Evolutionary conservation across 2,888 invertebrate species (phyloP), one percentile per base, ranked within the genome.

Genomic region (Argyresthia albistria): DNA sequence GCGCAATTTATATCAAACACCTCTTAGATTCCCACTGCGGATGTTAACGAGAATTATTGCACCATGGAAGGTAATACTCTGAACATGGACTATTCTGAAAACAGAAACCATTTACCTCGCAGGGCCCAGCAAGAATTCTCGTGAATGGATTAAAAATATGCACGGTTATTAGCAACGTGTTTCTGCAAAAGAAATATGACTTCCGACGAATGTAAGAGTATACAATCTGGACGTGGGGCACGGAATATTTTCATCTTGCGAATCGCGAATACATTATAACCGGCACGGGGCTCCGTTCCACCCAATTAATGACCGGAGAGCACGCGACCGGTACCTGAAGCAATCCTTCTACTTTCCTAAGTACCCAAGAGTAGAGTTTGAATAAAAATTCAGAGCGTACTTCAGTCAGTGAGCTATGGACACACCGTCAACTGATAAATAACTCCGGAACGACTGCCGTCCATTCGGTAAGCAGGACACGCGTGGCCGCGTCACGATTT

Each of bases 401-500:
- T 47, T 54, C 62, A 60, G 63, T 58, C 63, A 60, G 66, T 55
- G 60, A 63, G 66, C 72, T 70, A 72, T 73, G 70, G 70, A 75
- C 76, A 67, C 70, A 72, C 71, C 69, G 70, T 25, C 25, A 25
- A 46, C 76, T 76, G 78, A 80, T 78, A 77, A 76, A 79, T 77
- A 74, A 71, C 71, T 58, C 67, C 63, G 56, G 59, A 58, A 64
- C 64, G 56, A 55, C 58, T 58, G 25, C 60, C 61, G 60, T 62
- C 61, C 69, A 75, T 80, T 73, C 66, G 73, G 52, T 66, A 80
- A 67, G 68, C 79, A 64, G 68, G 66, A 73, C 83, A 82, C 81
- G 83, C 69, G 62, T 71, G 65, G 64, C 66, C 43, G 65, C 65
- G 71, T 74, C 66, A 75, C 79, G 80, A 83, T 83, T 83, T 82